Evolutionary conservation across 1,140 invertebrate genomes (phyloP), one percentile per base, ranked within the genome.

Genomic region (Adoxophyes honmai): DNA sequence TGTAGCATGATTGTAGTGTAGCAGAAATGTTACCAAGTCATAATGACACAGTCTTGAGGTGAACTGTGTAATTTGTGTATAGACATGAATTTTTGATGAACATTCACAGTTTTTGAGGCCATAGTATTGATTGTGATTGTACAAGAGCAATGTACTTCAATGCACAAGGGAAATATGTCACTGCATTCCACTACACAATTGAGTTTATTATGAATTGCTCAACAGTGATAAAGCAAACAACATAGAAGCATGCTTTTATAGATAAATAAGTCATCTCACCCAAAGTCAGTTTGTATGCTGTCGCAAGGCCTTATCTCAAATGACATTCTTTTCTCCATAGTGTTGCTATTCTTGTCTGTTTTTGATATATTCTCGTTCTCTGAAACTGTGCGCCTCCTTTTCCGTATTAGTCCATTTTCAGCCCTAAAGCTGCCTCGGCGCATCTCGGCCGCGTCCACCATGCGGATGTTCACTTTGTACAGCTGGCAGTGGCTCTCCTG

Each of bases 401-500:
- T 78, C 8, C 87, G 73, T n/a, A 89, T 72, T 6, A 88, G 70
- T 4, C 85, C 88, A 62, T 89, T 89, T 59, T 90, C 88, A 5
- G 87, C 84, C n/a, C 82, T 74, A 54, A 90, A 85, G 60, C 86
- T 89, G 1, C 87, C 89, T 56, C 89, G 62, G 4, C 89, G 73
- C 78, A 78, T 75, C 68, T 88, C 86, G 4, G 86, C 84, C 16
- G 73, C 88, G 59, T 88, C 89, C 42, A 91, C 90, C 62, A 96
- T 89, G 58, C 93, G 92, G 39, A 94, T 92, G 75, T 94, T 94
- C 0, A 98, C 93, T 78, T 92, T 93, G 76, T 98, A 98, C 61
- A 98, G 89, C 71, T 97, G 95, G 86, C 96, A 98, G 72, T 96
- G 94, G 53, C 94, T 96, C 90, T 98, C 96, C 88, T 97, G 95